Evolutionary conservation across 2,797 vertebrate genomes (phyloP), one percentile per base, ranked within the genome.

Genomic region (Sciaenops ocellatus): DNA sequence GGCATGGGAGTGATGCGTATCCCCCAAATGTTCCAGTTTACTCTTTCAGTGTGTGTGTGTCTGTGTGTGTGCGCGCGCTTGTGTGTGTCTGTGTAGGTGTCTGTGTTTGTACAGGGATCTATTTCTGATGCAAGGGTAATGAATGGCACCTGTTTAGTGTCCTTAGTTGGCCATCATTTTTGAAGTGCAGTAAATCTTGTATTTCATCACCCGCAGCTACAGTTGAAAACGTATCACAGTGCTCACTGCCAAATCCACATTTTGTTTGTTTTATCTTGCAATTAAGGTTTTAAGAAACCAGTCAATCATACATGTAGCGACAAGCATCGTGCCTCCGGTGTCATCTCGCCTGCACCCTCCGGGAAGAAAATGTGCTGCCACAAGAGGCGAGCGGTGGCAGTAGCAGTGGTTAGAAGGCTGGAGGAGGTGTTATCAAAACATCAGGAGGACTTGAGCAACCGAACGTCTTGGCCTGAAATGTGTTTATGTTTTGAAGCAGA

Each of bases 121-220:
- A 90, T 93, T 93, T 93, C 83, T 84, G 90, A 91, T 89, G 78
- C 3, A 5, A 81, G 82, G 80, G 79, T 79, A 91, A 92, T 92
- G 86, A 93, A 87, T 80, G 87, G 76, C 91, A 92, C 90, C 93
- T 92, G 91, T 92, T 92, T 90, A 87, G 81, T 84, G 84, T 91
- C 91, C 84, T 90, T 80, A 88, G 84, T 85, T 84, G 79, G 83
- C 85, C 82, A 86, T 90, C 60, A 61, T 86, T 86, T 89, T 69
- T 77, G 56, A 83, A 83, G 77, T 68, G 82, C 76, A 81, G 83
- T 89, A 88, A 89, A 91, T 92, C 86, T 92, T 92, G 66, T 61
- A 62, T 94, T 90, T 93, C 83, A 88, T 90, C 87, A 76, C 83
- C 70, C 28, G 20, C n/a, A 16, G 73, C 74, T 84, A 73, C 54